phyloP scores from a whole-genome alignment of 1,140 invertebrate species.

The Ceratitis capitata region DNA sequence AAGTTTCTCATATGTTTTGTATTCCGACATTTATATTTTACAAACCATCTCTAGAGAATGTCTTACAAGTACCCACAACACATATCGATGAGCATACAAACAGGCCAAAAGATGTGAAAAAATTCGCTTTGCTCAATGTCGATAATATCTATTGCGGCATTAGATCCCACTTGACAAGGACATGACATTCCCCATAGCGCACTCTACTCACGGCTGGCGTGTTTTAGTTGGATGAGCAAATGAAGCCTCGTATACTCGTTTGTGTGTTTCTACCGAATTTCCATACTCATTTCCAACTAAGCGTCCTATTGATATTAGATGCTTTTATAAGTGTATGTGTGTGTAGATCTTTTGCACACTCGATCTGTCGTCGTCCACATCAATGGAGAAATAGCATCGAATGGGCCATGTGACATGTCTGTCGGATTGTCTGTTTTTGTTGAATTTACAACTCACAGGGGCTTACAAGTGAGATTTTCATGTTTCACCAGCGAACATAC shows the following conservation, averaged over 20 bases:
- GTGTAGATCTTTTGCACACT: background rate
- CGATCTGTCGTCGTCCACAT: background rate
- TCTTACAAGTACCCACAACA: too few relatives aligned
- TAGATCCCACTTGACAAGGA: slow-evolving; percentile 39
- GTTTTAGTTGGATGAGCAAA: background rate
- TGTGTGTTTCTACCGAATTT: too few relatives aligned
- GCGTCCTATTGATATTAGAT: background rate
- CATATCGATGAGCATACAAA: background rate
- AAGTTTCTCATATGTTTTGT: background rate
- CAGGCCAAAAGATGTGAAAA: background rate
- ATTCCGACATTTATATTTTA: background rate
- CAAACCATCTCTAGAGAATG: too few relatives aligned
- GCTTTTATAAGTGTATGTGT: background rate
- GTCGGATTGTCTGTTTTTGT: background rate
- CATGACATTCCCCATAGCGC: slow-evolving; percentile 17
- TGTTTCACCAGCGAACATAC: slow-evolving; percentile 20
- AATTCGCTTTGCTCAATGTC: slow-evolving; percentile 35
- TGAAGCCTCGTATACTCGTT: too few relatives aligned
- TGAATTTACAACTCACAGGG: slow-evolving; percentile 24
- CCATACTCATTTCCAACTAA: background rate
- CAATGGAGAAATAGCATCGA: background rate
- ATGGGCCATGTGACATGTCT: slow-evolving; percentile 5
- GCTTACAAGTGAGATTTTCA: slow-evolving; percentile 26
- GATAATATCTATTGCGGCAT: slow-evolving; percentile 39
- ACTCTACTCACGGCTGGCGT: too few relatives aligned